Evolutionary conservation across 2,113 vertebrate genomes (phyloP).

Genomic region (Salvelinus namaycush): DNA sequence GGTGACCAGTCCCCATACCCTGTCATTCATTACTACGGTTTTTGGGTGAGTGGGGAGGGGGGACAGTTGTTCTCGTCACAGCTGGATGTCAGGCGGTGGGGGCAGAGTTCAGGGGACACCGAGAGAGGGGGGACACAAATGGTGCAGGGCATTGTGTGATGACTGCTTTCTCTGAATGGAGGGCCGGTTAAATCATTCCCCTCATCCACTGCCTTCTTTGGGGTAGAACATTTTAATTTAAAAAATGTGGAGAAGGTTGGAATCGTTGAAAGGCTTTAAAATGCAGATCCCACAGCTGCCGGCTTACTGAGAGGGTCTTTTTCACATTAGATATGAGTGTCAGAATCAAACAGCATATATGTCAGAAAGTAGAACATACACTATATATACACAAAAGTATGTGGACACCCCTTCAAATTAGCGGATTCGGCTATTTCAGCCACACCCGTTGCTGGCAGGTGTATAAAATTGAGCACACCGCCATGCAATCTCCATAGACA

Average conservation of each 20-base stretch:
- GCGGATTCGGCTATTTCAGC: no score
- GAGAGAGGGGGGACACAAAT: constrained; percentile 4
- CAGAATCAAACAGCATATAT: constrained; percentile 7
- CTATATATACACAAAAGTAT: no score
- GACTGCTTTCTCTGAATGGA: constrained; percentile 23
- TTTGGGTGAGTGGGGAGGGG: neutral
- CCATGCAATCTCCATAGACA: no score
- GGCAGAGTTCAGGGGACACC: constrained; percentile 28
- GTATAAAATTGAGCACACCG: no score
- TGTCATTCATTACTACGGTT: constrained; percentile 1
- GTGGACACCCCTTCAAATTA: no score
- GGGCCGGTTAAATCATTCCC: constrained; percentile 4
- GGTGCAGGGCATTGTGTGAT: constrained; percentile 15
- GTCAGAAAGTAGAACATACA: neutral
- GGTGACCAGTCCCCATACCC: constrained; percentile 31
- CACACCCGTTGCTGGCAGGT: no score
- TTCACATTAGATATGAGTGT: neutral
- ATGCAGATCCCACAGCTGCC: constrained; percentile 34
- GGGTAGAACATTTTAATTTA: constrained; percentile 31
- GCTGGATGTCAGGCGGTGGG: constrained; percentile 45
- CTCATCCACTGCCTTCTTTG: constrained; percentile 15
- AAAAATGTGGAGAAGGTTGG: constrained; percentile 24
- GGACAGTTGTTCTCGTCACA: constrained; percentile 48
- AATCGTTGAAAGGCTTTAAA: constrained; percentile 24
- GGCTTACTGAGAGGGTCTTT: constrained; percentile 12